phyloP scores from a whole-genome alignment of 2,888 invertebrate species.

The Cataglyphis albicans region DNA sequence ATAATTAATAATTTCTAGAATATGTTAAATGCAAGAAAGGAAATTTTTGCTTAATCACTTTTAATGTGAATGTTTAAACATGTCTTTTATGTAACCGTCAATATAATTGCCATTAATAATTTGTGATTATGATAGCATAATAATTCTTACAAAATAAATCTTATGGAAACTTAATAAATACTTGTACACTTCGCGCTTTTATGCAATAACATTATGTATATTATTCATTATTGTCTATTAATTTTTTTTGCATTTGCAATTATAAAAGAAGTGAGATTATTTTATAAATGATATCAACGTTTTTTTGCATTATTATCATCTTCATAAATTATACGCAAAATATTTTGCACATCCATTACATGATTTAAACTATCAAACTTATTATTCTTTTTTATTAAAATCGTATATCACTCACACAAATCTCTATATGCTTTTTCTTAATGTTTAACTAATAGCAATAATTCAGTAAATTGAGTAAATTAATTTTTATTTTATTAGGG shows the following conservation, averaged over 20 bases:
- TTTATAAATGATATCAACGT: neutral
- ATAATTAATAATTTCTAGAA: too few species aligned
- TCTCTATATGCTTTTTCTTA: neutral
- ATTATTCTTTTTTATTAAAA: neutral
- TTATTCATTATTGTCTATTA: neutral
- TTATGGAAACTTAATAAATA: neutral
- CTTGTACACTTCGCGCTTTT: neutral
- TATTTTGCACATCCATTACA: neutral
- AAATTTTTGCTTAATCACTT: neutral
- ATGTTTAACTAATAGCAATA: neutral
- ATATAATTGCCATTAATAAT: neutral
- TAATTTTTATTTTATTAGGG: conserved; percentile 85
- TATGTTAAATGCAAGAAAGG: neutral
- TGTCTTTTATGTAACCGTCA: neutral
- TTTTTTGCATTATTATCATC: neutral
- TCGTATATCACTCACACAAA: neutral
- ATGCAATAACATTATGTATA: neutral
- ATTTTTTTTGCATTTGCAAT: neutral
- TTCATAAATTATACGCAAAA: neutral
- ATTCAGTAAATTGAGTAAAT: neutral
- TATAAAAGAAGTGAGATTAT: neutral
- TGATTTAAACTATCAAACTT: neutral
- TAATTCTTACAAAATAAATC: neutral
- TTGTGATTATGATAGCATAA: neutral
- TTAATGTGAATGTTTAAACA: neutral